Evolutionary conservation across 2,113 vertebrate genomes (phyloP).

Genomic region (Glareola pratincola): DNA sequence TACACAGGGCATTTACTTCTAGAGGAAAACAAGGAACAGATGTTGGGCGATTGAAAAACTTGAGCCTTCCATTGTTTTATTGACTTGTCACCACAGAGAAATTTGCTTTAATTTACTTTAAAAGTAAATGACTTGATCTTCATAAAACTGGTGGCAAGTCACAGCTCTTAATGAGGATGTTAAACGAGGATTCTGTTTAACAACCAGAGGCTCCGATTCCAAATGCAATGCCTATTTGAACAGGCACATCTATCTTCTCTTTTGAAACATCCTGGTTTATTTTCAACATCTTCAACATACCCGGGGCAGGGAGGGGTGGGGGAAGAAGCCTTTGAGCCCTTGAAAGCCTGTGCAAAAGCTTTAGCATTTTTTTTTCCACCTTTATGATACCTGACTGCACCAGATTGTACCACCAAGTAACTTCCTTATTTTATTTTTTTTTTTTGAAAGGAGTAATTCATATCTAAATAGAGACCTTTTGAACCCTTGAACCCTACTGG

Average conservation of each 20-base stretch:
- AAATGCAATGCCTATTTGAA: slow-evolving; percentile 26
- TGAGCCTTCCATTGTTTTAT: slow-evolving; percentile 64
- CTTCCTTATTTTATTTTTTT: not conserved
- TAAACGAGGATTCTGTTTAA: slow-evolving; percentile 71
- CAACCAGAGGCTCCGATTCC: slow-evolving; percentile 47
- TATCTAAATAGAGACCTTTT: not conserved
- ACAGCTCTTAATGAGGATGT: slow-evolving; percentile 69
- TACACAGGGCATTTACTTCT: not conserved
- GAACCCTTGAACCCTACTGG: not conserved
- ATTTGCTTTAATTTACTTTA: slow-evolving; percentile 74
- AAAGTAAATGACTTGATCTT: slow-evolving; percentile 75
- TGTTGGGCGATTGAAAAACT: slow-evolving; percentile 52
- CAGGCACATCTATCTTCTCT: not conserved
- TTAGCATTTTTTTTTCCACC: not conserved
- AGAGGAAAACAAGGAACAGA: slow-evolving; percentile 58
- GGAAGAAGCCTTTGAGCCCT: not conserved
- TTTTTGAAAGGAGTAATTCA: slow-evolving; percentile 28
- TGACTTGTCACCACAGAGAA: slow-evolving; percentile 71
- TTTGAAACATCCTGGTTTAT: slow-evolving; percentile 3
- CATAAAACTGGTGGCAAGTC: slow-evolving; percentile 63
- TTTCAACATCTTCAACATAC: slow-evolving; percentile 21
- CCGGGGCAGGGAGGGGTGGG: no score
- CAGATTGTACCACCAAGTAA: slow-evolving; percentile 21
- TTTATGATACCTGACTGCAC: not conserved
- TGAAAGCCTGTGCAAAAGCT: not conserved